Percentiles rank a stretch among this genome's conserved stretches.
These are phyloP conservation scores for Albula glossodonta DNA, from an alignment of 2,113 vertebrate genomes.

Conservation along the genomic window DNA sequence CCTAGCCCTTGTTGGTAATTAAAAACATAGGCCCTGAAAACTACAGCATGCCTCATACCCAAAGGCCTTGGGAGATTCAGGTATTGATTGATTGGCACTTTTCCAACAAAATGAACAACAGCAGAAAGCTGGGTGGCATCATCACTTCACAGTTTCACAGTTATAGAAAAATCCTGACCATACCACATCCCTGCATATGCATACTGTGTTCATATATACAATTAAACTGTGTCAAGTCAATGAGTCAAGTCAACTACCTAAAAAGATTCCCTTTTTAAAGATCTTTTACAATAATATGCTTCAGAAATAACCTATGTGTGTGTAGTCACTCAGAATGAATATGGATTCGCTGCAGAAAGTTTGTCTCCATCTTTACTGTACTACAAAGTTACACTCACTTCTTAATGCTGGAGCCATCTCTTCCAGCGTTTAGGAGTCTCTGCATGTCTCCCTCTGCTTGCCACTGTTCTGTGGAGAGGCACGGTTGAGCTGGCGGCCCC, in stretches of 20 bases:
- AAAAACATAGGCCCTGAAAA: background rate
- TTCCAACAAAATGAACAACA: background rate
- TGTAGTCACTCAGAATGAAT: background rate
- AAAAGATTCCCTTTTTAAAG: background rate
- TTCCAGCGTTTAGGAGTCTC: background rate
- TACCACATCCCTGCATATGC: background rate
- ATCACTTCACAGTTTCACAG: background rate
- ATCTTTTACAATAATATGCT: background rate
- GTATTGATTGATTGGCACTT: background rate
- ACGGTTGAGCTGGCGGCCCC: background rate
- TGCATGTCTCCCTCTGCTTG: background rate
- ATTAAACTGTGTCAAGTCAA: background rate
- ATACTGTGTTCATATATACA: background rate
- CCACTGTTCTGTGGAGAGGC: background rate
- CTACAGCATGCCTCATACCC: background rate
- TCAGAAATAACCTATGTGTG: background rate
- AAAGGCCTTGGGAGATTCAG: background rate
- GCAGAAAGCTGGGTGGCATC: background rate
- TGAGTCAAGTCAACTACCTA: background rate
- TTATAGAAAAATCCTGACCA: background rate
- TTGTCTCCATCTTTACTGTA: background rate
- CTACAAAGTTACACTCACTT: background rate
- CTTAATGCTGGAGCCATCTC: background rate
- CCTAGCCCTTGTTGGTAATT: background rate
- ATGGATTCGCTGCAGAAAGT: background rate